phyloP scores from a whole-genome alignment of 2,113 vertebrate species.

The Cyprinodon variegatus region DNA sequence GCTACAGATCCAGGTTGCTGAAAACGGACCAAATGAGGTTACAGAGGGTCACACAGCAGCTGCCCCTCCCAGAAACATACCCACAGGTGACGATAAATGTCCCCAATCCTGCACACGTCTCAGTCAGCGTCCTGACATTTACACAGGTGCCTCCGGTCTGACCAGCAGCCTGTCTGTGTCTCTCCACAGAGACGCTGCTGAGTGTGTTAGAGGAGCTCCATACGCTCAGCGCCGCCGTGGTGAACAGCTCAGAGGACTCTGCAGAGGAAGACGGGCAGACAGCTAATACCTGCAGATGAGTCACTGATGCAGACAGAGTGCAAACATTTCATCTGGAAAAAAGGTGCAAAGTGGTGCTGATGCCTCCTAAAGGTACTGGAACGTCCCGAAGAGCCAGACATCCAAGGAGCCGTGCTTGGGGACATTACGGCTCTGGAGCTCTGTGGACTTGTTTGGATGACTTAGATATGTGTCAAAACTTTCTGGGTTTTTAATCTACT shows the following conservation, averaged over 20 bases:
- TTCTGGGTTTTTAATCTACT: not conserved
- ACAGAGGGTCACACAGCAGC: constrained; percentile 41
- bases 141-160: constrained; percentile 25
- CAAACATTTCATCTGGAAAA: constrained; percentile 43
- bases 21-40: constrained; percentile 49
- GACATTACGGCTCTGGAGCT: not conserved
- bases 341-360: constrained; percentile 37
- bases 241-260: constrained; percentile 77
- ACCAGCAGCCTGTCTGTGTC: constrained; percentile 38
- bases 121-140: constrained; percentile 12
- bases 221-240: constrained; percentile 74
- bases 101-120: constrained; percentile 1
- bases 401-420: constrained; percentile 2
- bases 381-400: constrained; percentile 8
- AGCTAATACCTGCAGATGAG: constrained; percentile 56
- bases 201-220: constrained; percentile 76
- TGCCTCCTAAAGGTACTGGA: constrained; percentile 9
- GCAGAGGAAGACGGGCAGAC: constrained; percentile 63
- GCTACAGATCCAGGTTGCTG: constrained; percentile 63
- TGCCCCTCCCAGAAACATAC: constrained; percentile 20
- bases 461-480: not conserved
- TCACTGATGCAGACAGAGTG: constrained; percentile 29
- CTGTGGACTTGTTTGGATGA: not conserved
- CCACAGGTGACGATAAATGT: constrained; percentile 51
- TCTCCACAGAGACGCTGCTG: constrained; percentile 64